phyloP scores from a whole-genome alignment of 2,888 invertebrate species.

The Ophion ventricosus region DNA sequence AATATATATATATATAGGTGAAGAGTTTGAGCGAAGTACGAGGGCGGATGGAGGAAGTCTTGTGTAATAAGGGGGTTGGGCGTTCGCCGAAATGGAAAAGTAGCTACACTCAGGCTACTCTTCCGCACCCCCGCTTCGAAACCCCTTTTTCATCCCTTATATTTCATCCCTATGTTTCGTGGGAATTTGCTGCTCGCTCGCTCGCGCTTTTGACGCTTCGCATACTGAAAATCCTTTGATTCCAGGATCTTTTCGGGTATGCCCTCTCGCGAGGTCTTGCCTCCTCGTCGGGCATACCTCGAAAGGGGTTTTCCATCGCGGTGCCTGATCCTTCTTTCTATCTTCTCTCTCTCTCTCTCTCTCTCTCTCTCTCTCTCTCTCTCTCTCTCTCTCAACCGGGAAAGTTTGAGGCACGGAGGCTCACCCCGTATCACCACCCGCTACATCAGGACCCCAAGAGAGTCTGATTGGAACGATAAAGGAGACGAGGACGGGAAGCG shows the following conservation, averaged over 20 bases:
- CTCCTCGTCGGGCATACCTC: background rate
- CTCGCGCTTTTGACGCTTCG: slow-evolving; percentile 80
- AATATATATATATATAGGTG: slow-evolving; percentile 19
- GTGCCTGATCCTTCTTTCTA: slow-evolving; percentile 26
- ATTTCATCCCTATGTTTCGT: slow-evolving; percentile 53
- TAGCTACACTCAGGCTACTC: slow-evolving; percentile 69
- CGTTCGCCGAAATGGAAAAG: slow-evolving; percentile 66
- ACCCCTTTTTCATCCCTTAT: slow-evolving; percentile 43
- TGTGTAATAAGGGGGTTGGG: slow-evolving; percentile 32
- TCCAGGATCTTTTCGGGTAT: slow-evolving; percentile 79
- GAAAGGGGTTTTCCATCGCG: slow-evolving; percentile 64
- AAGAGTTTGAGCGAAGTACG: slow-evolving; percentile 26
- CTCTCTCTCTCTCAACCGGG: slow-evolving; percentile 18
- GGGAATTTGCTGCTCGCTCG: slow-evolving; percentile 53
- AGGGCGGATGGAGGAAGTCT: slow-evolving; percentile 31
- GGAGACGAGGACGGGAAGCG: slow-evolving; percentile 74
- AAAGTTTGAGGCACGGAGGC: slow-evolving; percentile 24
- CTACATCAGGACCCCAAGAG: slow-evolving; percentile 33
- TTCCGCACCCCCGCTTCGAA: slow-evolving; percentile 36
- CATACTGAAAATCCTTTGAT: slow-evolving; percentile 82
- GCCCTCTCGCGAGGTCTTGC: background rate
- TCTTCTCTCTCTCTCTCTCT: slow-evolving; percentile 1
- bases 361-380: background rate
- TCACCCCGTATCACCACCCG: slow-evolving; percentile 17
- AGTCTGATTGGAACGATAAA: slow-evolving; percentile 81